Percentiles rank a stretch among this genome's conserved stretches.
phyloP scores from a whole-genome alignment of 2,888 invertebrate genomes.

The Timandra comae region DNA sequence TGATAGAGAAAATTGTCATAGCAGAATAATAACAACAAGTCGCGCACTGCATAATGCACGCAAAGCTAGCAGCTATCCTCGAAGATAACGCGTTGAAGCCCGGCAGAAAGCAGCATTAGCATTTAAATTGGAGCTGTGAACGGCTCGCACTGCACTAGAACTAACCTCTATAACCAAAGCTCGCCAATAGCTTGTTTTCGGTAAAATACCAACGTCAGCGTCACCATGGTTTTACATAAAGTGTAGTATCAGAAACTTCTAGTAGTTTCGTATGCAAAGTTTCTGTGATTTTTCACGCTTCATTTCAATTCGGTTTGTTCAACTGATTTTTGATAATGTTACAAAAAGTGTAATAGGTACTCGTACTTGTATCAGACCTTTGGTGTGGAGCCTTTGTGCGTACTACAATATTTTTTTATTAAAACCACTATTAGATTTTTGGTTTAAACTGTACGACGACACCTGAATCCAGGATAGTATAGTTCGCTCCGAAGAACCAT shows the following conservation, averaged over 20 bases:
- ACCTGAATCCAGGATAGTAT: too few relatives aligned
- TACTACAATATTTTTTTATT: too few relatives aligned
- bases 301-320: too few relatives aligned
- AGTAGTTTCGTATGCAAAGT: too few relatives aligned
- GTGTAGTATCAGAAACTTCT: not conserved
- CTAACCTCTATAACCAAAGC: constrained; percentile 16
- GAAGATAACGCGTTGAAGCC: constrained; percentile 39
- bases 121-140: constrained; percentile 48
- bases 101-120: constrained; percentile 45
- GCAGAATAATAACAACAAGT: constrained; percentile 26
- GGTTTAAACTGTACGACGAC: too few relatives aligned
- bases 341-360: too few relatives aligned
- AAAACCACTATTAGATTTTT: too few relatives aligned
- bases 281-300: too few relatives aligned
- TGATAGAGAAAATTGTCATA: constrained; percentile 22
- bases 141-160: constrained; percentile 21
- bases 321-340: too few relatives aligned
- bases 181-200: constrained; percentile 20
- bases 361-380: too few relatives aligned
- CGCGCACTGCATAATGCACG: constrained; percentile 38
- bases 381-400: too few relatives aligned
- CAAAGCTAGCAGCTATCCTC: constrained; percentile 40
- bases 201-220: constrained; percentile 14
- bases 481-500: too few relatives aligned
- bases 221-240: constrained; percentile 19